These are phyloP conservation scores for Scaptomyza parva DNA, from an alignment of 2,888 invertebrate genomes.

Conservation along the genomic window DNA sequence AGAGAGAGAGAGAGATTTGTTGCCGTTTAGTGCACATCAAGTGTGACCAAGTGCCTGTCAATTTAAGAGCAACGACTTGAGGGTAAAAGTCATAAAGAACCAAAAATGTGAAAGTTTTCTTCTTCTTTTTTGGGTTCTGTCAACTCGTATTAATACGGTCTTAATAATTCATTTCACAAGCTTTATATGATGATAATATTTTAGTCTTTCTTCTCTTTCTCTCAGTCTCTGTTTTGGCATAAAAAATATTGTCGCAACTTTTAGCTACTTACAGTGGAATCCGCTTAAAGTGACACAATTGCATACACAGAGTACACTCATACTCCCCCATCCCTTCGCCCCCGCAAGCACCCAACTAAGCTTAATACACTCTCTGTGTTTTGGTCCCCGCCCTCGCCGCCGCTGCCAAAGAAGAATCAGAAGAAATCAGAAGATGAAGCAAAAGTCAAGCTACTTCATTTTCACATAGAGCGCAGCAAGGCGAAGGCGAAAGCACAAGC, in stretches of 20 bases:
- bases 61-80: slow-evolving; percentile 13
- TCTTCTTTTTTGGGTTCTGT: not conserved
- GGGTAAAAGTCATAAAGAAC: not conserved
- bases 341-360: not conserved
- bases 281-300: slow-evolving; percentile 60
- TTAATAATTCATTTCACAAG: not conserved
- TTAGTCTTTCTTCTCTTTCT: not conserved
- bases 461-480: slow-evolving; percentile 50
- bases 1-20: too few species aligned
- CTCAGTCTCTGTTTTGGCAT: not conserved
- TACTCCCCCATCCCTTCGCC: not conserved
- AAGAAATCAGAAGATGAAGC: slow-evolving; percentile 49
- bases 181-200: not conserved
- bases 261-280: slow-evolving; percentile 50
- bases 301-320: slow-evolving; percentile 10
- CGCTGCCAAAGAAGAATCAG: slow-evolving; percentile 41
- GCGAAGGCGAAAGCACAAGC: slow-evolving; percentile 27
- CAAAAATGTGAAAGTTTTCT: not conserved
- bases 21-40: slow-evolving; percentile 52
- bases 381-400: too few species aligned
- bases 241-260: slow-evolving; percentile 42
- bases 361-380: slow-evolving; percentile 63
- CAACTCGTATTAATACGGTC: not conserved
- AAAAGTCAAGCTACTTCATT: slow-evolving; percentile 72
- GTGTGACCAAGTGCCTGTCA: slow-evolving; percentile 44